A percentile compares a stretch with the other conserved stretches of the same genome.
phyloP scores from a whole-genome alignment of 92 coral and sea anemone genomes.

The Phenganax stokvisi region DNA sequence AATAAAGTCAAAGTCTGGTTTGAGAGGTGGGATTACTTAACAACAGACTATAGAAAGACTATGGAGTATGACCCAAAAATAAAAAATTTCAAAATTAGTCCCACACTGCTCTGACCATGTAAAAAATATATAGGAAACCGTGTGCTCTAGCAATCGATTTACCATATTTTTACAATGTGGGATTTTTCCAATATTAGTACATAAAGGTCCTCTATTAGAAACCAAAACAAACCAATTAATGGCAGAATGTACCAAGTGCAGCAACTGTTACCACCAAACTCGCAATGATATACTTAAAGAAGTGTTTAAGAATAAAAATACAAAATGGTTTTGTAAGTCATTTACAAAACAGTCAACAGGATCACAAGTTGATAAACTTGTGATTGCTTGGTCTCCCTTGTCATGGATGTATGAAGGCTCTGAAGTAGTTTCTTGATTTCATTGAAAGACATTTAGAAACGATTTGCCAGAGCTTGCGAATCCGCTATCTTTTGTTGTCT shows the following conservation, averaged over 20 bases:
- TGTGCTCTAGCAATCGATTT: too few species aligned
- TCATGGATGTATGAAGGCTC: constrained; percentile 51
- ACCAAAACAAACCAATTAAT: constrained; percentile 41
- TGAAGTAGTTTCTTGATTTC: constrained; percentile 40
- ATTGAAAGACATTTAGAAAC: constrained; percentile 11
- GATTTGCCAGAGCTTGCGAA: constrained; percentile 37
- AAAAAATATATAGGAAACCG: too few species aligned
- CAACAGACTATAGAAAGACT: too few species aligned
- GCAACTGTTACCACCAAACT: constrained; percentile 38
- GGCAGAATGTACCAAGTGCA: constrained; percentile 48
- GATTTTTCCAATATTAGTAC: too few species aligned
- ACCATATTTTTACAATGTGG: too few species aligned
- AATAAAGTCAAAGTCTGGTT: too few species aligned
- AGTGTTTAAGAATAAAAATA: constrained; percentile 30
- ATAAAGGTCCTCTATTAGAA: too few species aligned
- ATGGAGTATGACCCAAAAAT: too few species aligned
- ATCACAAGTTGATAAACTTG: neutral
- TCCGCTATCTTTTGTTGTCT: constrained; percentile 39
- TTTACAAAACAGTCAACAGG: neutral
- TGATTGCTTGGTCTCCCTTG: constrained; percentile 44
- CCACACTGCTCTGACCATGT: too few species aligned
- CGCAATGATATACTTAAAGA: constrained; percentile 42
- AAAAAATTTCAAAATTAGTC: too few species aligned
- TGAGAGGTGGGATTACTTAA: too few species aligned
- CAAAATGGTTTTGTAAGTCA: constrained; percentile 38